Evolutionary conservation across 2,113 vertebrate genomes (phyloP).

Genomic region (Rutilus rutilus): DNA sequence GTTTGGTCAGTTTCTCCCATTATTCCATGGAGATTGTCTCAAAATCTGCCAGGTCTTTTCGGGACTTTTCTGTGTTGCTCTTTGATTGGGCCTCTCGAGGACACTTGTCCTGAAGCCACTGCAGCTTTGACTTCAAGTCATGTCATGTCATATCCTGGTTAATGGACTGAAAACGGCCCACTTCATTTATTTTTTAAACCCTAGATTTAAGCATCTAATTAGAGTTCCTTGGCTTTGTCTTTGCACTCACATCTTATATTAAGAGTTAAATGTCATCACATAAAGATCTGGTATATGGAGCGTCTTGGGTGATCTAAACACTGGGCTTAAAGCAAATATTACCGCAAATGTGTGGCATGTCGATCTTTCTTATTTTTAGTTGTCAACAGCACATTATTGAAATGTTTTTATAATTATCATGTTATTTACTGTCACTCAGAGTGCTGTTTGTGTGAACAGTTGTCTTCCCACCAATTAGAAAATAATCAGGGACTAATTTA

Average conservation of each 20-base stretch:
- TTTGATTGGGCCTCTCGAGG: neutral
- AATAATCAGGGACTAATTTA: neutral
- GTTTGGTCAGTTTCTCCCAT: neutral
- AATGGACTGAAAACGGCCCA: neutral
- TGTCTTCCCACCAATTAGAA: neutral
- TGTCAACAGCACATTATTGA: neutral
- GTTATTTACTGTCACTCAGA: neutral
- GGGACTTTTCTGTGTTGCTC: neutral
- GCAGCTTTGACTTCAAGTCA: neutral
- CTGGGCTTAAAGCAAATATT: neutral
- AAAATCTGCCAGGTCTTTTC: neutral
- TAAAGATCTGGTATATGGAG: neutral
- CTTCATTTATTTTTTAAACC: neutral
- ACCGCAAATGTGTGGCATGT: neutral
- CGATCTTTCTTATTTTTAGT: neutral
- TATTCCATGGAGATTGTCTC: no score
- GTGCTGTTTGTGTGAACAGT: neutral
- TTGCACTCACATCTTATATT: neutral
- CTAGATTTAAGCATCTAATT: neutral
- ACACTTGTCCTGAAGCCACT: neutral
- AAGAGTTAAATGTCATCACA: neutral
- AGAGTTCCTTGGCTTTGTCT: neutral
- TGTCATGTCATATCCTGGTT: neutral
- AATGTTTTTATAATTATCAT: neutral
- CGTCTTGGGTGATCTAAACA: neutral